Conservation (phyloP, 2,113 vertebrate genomes). For the Channa maculata region DNA sequence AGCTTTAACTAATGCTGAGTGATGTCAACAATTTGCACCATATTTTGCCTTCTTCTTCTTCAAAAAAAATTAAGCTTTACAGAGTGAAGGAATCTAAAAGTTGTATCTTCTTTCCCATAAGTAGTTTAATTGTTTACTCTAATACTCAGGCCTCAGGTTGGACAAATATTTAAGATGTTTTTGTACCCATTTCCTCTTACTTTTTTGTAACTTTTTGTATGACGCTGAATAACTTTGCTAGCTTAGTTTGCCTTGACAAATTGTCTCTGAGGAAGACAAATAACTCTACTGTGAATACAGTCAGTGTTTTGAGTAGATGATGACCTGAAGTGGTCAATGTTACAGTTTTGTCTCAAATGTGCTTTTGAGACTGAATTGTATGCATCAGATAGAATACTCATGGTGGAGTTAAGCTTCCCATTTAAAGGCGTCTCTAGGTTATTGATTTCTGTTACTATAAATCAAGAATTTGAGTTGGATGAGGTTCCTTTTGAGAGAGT, state of each 20-base stretch:
- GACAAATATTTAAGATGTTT: not conserved
- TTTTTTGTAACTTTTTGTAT: too few relatives aligned
- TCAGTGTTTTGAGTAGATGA: not conserved
- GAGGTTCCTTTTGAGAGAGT: not conserved
- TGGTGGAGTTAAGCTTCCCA: slow-evolving; percentile 1
- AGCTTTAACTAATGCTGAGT: slow-evolving; percentile 25
- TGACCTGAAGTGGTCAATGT: not conserved
- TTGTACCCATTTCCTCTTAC: too few relatives aligned
- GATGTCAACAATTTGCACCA: slow-evolving; percentile 12
- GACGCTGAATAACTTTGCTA: not conserved
- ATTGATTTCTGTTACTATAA: slow-evolving; percentile 28
- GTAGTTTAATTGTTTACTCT: not conserved
- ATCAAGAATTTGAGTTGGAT: not conserved
- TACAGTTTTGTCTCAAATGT: slow-evolving; percentile 2
- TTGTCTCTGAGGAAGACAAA: not conserved
- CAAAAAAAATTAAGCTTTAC: not conserved
- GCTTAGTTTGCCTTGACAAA: not conserved
- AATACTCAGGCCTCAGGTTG: not conserved
- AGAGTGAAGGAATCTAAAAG: not conserved
- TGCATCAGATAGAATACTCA: slow-evolving; percentile 15
- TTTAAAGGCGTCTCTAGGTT: slow-evolving; percentile 8
- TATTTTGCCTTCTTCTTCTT: slow-evolving; percentile 5
- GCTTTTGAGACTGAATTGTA: slow-evolving; percentile 3
- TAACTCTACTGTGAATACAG: not conserved
- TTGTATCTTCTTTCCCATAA: not conserved